These are phyloP conservation scores for Lethenteron reissneri DNA, from an alignment of 2,113 vertebrate genomes.

Conservation along the genomic window DNA sequence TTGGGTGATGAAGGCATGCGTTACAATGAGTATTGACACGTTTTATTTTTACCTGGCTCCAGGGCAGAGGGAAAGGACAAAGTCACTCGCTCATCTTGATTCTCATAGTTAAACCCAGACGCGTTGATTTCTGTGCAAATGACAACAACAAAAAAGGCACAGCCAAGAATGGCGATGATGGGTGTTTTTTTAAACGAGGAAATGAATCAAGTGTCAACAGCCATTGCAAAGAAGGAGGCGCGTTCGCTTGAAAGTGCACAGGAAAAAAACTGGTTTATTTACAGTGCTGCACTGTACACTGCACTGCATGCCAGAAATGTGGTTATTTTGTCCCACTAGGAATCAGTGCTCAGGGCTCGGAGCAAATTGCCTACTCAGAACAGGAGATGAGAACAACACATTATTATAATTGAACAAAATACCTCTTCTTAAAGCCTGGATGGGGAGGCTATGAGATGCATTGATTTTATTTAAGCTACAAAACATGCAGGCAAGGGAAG, in stretches of 20 bases:
- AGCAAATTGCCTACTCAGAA: no score
- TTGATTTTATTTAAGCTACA: no score
- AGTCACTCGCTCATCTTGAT: constrained; percentile 97
- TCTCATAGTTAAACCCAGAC: constrained; percentile 96
- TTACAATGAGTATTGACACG: no score
- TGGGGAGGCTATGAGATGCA: no score
- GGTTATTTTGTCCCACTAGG: background rate
- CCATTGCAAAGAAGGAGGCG: background rate
- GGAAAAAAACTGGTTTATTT: background rate
- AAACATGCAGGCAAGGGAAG: no score
- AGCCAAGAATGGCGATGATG: background rate
- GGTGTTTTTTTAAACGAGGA: background rate
- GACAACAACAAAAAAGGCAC: constrained; percentile 12
- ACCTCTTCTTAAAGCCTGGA: no score
- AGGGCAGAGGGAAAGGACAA: constrained; percentile 74
- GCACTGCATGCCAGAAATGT: background rate
- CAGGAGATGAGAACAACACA: no score
- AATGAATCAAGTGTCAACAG: background rate
- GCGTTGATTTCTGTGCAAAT: constrained; percentile 59
- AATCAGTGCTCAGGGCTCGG: no score
- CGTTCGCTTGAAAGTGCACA: background rate
- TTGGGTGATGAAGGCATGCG: no score
- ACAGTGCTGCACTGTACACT: background rate
- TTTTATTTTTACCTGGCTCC: constrained; percentile 43
- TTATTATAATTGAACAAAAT: no score